A percentile compares a stretch with the other conserved stretches of the same genome.
These are phyloP conservation scores for Semnornis frantzii DNA, from an alignment of 2,113 vertebrate genomes.

Conservation along the genomic window DNA sequence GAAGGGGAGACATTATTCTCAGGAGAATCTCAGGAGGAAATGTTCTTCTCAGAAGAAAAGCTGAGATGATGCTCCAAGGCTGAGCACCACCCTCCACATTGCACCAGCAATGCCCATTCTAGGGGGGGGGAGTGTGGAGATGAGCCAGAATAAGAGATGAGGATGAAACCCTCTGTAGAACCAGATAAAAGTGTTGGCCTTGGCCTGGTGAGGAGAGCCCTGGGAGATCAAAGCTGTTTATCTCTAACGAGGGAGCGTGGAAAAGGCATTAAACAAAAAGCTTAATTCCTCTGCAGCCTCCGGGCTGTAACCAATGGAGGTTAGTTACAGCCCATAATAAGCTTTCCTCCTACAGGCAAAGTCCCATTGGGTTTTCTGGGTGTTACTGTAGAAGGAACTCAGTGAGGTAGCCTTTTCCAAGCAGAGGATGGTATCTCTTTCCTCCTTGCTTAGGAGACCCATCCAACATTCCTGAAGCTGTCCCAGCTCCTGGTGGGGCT, in stretches of 20 bases:
- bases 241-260: not conserved
- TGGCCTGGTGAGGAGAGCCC: not conserved
- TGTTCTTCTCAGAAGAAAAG: not conserved
- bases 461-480: not conserved
- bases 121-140: accelerated
- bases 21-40: no score
- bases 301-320: not conserved
- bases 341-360: not conserved
- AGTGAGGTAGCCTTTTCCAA: not conserved
- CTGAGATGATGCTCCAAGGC: not conserved
- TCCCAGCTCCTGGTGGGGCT: not conserved
- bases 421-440: not conserved
- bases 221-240: not conserved
- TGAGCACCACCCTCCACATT: not conserved
- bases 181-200: not conserved
- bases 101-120: not conserved
- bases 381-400: not conserved
- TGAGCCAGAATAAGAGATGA: not conserved
- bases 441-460: not conserved
- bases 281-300: constrained; percentile 5
- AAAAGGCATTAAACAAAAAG: not conserved
- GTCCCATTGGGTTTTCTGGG: not conserved
- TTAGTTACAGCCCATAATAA: not conserved
- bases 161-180: not conserved
- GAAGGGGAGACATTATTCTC: no score